Conservation (phyloP, 2,113 vertebrate genomes). For the Hylia prasina region DNA sequence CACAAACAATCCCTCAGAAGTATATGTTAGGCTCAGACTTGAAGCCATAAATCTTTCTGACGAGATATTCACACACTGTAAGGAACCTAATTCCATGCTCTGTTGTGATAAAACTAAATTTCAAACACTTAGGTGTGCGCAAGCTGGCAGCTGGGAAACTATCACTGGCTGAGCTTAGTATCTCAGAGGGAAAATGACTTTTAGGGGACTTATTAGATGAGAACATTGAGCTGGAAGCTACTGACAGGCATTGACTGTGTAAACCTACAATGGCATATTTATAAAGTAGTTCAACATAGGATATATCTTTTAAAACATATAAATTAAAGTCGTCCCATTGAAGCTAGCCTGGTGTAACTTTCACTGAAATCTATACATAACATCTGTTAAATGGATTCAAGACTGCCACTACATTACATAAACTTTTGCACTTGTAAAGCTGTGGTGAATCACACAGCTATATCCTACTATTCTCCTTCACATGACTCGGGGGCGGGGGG, state of each 20-base stretch:
- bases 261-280: not conserved
- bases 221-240: not conserved
- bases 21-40: not conserved
- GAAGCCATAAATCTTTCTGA: constrained; percentile 4
- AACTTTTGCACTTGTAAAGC: not conserved
- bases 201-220: not conserved
- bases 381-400: not conserved
- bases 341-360: not conserved
- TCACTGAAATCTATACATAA: not conserved
- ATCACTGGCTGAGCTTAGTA: not conserved
- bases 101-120: not conserved
- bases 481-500: accelerated
- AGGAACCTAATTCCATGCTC: not conserved
- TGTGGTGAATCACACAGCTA: not conserved
- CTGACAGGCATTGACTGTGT: not conserved
- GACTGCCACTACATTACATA: not conserved
- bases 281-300: not conserved
- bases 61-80: accelerated
- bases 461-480: not conserved
- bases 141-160: not conserved
- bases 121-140: not conserved
- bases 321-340: not conserved
- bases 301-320: not conserved
- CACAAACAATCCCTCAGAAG: not conserved
- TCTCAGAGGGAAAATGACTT: not conserved